A percentile compares a stretch with the other conserved stretches of the same genome.
Conservation (phyloP, 2,113 vertebrate species). For the Prionailurus viverrinus region DNA sequence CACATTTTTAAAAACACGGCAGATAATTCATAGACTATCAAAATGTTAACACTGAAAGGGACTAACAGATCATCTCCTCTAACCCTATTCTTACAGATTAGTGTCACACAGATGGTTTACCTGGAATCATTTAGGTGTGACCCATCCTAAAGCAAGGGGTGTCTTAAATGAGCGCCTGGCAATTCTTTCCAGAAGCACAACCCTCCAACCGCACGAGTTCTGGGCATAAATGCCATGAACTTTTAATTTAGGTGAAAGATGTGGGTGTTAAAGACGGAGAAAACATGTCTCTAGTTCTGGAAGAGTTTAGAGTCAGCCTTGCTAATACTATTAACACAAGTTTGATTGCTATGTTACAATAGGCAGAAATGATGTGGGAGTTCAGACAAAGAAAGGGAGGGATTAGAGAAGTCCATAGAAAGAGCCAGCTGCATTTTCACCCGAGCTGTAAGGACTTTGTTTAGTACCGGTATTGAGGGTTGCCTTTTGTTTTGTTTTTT, state of each 20-base stretch:
- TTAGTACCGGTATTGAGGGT: fast-evolving
- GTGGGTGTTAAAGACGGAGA: background rate
- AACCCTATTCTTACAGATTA: background rate
- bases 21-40: background rate
- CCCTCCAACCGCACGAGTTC: background rate
- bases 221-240: background rate
- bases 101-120: background rate
- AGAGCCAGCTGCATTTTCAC: background rate
- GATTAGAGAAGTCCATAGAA: background rate
- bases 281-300: background rate
- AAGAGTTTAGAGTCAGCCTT: background rate
- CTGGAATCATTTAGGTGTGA: background rate
- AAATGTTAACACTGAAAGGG: background rate
- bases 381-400: background rate
- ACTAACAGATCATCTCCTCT: background rate
- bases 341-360: background rate
- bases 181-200: background rate
- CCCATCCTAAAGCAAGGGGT: background rate
- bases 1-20: background rate
- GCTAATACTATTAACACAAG: background rate
- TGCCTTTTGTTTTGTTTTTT: background rate
- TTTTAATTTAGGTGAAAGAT: background rate
- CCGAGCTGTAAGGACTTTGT: background rate
- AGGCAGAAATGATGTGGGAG: background rate
- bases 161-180: background rate